Evolutionary conservation across 2,888 invertebrate species (phyloP).

Genomic region (Scaeva pyrastri): DNA sequence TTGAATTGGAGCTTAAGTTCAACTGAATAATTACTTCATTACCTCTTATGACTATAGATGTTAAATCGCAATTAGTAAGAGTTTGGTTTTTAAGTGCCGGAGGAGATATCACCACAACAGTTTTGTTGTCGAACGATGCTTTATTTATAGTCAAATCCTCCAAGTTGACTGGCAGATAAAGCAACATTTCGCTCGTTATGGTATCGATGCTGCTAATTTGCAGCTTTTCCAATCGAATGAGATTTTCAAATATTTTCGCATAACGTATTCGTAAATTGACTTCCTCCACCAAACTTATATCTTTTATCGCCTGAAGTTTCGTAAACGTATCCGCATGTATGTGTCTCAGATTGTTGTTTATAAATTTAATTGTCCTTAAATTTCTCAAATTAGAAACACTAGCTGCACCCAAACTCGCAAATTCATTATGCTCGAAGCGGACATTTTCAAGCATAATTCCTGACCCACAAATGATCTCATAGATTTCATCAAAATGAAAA

Average conservation of each 20-base stretch:
- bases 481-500: slow-evolving; percentile 79
- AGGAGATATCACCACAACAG: slow-evolving; percentile 74
- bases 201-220: slow-evolving; percentile 21
- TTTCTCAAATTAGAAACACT: slow-evolving; percentile 77
- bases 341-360: slow-evolving; percentile 78
- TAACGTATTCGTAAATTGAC: slow-evolving; percentile 42
- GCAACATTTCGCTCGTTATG: slow-evolving; percentile 76
- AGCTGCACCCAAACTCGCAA: slow-evolving; percentile 77
- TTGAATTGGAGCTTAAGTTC: slow-evolving; percentile 80
- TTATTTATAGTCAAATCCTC: slow-evolving; percentile 76
- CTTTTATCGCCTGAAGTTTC: slow-evolving; percentile 71
- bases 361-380: slow-evolving; percentile 77
- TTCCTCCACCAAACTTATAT: slow-evolving; percentile 59
- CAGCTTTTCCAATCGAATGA: slow-evolving; percentile 43
- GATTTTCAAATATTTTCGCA: slow-evolving; percentile 53
- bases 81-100: slow-evolving; percentile 77
- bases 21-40: slow-evolving; percentile 71
- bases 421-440: slow-evolving; percentile 78
- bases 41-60: slow-evolving; percentile 67
- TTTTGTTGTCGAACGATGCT: slow-evolving; percentile 76
- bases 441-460: slow-evolving; percentile 70
- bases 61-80: slow-evolving; percentile 78
- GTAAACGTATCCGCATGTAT: slow-evolving; percentile 77
- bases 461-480: slow-evolving; percentile 77
- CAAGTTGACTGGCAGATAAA: slow-evolving; percentile 78